These are phyloP conservation scores for Sphinx pinastri DNA, from an alignment of 2,888 invertebrate genomes.

Conservation along the genomic window DNA sequence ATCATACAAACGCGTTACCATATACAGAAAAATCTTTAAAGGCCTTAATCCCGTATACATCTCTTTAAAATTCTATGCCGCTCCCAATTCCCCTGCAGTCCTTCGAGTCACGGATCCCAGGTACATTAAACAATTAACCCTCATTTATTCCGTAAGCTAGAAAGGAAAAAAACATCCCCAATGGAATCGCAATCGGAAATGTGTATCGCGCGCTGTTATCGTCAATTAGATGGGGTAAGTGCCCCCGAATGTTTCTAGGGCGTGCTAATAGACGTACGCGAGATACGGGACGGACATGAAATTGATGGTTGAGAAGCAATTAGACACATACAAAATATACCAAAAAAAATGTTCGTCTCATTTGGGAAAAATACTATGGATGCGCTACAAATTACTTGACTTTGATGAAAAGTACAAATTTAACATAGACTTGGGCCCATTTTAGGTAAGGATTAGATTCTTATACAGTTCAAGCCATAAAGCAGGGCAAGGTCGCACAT, in stretches of 20 bases:
- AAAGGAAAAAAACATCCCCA: slow-evolving; percentile 45
- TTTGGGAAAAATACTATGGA: background rate
- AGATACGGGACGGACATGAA: background rate
- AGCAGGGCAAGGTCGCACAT: no score
- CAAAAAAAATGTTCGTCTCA: background rate
- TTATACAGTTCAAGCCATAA: no score
- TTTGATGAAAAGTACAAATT: background rate
- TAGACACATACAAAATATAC: background rate
- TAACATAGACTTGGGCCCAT: no score
- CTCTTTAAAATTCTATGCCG: background rate
- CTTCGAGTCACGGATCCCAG: slow-evolving; percentile 3
- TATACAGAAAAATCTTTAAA: background rate
- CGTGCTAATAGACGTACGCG: slow-evolving; percentile 10
- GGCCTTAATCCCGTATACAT: background rate
- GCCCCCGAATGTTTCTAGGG: slow-evolving; percentile 32
- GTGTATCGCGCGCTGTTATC: slow-evolving; percentile 52
- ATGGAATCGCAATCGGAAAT: slow-evolving; percentile 51
- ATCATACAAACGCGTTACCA: background rate
- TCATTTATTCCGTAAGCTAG: slow-evolving; percentile 38
- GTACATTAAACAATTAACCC: slow-evolving; percentile 27
- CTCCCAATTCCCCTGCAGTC: background rate
- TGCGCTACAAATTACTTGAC: background rate
- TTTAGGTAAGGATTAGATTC: no score
- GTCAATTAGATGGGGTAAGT: slow-evolving; percentile 50
- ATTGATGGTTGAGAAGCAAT: slow-evolving; percentile 11